phyloP scores from a whole-genome alignment of 2,888 invertebrate species.

The Caradrina clavipalpis region DNA sequence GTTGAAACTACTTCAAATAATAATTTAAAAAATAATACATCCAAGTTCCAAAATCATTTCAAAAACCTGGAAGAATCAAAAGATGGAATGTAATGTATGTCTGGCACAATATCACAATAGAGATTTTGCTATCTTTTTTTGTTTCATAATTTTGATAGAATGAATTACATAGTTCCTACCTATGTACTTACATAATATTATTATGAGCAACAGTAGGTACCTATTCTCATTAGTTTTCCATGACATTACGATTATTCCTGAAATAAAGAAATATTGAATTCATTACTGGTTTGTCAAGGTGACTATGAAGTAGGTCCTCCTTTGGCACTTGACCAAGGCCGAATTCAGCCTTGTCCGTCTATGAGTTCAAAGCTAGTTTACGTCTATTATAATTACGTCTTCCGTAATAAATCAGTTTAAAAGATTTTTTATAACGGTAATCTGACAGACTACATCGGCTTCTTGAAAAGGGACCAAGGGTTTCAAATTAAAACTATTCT shows the following conservation, averaged over 20 bases:
- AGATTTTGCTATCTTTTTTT: too few relatives aligned
- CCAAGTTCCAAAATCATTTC: too few relatives aligned
- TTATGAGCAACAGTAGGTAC: slow-evolving; percentile 3
- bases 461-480: slow-evolving; percentile 3
- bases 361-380: slow-evolving; percentile 28
- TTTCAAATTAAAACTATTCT: slow-evolving; percentile 3
- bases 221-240: slow-evolving; percentile 7
- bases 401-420: neutral
- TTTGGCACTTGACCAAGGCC: slow-evolving; percentile 51
- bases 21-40: too few relatives aligned
- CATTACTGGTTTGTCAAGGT: slow-evolving; percentile 35
- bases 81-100: too few relatives aligned
- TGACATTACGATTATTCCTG: slow-evolving; percentile 21
- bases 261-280: slow-evolving; percentile 31
- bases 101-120: too few relatives aligned
- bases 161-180: slow-evolving; percentile 2
- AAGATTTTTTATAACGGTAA: slow-evolving; percentile 13
- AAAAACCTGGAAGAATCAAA: too few relatives aligned
- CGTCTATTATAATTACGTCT: slow-evolving; percentile 15
- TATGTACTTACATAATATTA: neutral
- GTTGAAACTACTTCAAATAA: too few relatives aligned
- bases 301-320: slow-evolving; percentile 22
- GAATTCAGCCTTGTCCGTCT: slow-evolving; percentile 31
- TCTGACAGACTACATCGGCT: neutral
- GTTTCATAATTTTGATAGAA: neutral